Evolutionary conservation across 2,113 vertebrate genomes (phyloP).

Genomic region (Tenrec ecaudatus): DNA sequence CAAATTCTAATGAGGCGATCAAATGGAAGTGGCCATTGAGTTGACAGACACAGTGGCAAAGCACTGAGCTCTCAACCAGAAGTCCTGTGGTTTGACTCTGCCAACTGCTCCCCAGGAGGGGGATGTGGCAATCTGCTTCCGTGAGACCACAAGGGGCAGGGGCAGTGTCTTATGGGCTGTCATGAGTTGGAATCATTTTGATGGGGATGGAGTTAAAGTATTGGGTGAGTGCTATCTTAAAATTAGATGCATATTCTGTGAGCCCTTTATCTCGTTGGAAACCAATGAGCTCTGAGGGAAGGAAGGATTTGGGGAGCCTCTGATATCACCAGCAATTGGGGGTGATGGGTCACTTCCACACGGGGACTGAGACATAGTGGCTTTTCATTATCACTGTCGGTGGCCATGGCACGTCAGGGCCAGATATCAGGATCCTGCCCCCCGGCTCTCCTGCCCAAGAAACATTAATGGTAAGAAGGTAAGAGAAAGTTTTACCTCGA

Average conservation of each 20-base stretch:
- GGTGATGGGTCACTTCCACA: background rate
- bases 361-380: background rate
- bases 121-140: background rate
- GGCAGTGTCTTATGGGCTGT: background rate
- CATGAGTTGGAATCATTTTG: background rate
- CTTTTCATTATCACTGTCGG: background rate
- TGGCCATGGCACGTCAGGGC: background rate
- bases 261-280: background rate
- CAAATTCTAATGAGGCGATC: background rate
- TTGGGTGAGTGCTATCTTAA: background rate
- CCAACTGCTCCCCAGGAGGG: background rate
- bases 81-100: background rate
- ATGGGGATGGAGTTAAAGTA: background rate
- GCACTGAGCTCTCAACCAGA: background rate
- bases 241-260: background rate
- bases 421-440: background rate
- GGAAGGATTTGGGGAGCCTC: background rate
- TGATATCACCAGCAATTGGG: background rate
- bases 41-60: background rate
- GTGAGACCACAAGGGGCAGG: background rate
- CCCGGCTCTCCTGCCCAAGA: background rate
- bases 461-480: accelerated
- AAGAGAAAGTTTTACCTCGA: slow-evolving; percentile 88
- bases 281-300: background rate
- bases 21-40: background rate